Conservation (phyloP, 2,797 vertebrate genomes). For the Diplodus sargus region DNA sequence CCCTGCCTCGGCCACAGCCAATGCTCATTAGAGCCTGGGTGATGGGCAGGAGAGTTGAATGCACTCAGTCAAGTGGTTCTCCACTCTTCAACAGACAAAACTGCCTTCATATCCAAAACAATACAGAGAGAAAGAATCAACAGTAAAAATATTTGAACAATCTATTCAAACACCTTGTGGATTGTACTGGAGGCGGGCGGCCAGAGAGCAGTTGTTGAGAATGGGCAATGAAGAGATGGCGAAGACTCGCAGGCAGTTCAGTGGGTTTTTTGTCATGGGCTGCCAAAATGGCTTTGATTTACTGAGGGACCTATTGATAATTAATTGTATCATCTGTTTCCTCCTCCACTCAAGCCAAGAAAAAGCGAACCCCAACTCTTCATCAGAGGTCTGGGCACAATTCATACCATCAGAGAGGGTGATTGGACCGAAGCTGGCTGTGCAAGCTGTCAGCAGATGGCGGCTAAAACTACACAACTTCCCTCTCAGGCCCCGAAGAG, state of each 20-base stretch:
- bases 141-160: constrained; percentile 91
- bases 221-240: constrained; percentile 87
- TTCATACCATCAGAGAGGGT: constrained; percentile 76
- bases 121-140: constrained; percentile 74
- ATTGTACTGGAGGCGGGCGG: constrained; percentile 80
- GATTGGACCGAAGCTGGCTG: constrained; percentile 76
- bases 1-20: constrained; percentile 71
- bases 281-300: constrained; percentile 90
- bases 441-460: constrained; percentile 83
- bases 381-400: constrained; percentile 81
- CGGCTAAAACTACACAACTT: constrained; percentile 80
- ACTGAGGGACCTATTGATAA: constrained; percentile 89
- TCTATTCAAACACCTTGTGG: constrained; percentile 90
- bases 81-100: constrained; percentile 62
- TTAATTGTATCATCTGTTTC: constrained; percentile 91
- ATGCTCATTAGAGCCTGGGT: constrained; percentile 80
- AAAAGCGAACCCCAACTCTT: constrained; percentile 83
- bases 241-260: constrained; percentile 75
- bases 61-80: constrained; percentile 77
- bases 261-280: constrained; percentile 77
- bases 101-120: constrained; percentile 72
- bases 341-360: constrained; percentile 84
- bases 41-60: constrained; percentile 78
- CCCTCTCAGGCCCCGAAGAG: constrained; percentile 68
- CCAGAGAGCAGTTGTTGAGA: constrained; percentile 90